A percentile compares a stretch with the other conserved stretches of the same genome.
Evolutionary conservation across 1,140 invertebrate genomes (phyloP).

Genomic region (Tetragonula clypearis): DNA sequence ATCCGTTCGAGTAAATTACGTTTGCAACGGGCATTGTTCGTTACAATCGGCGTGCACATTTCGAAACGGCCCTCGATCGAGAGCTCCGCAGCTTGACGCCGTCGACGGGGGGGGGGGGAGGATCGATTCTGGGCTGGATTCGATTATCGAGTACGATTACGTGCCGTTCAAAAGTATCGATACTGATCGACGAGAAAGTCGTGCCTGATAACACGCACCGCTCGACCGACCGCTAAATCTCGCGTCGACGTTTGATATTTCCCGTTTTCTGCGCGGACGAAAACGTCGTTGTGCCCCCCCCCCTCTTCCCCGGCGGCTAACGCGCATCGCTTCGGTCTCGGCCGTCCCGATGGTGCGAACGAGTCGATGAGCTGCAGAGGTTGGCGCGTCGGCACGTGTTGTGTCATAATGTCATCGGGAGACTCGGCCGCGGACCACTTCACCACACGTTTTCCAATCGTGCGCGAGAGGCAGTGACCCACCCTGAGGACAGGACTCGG

Average conservation of each 20-base stretch:
- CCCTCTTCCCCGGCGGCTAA: background rate
- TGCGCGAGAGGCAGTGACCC: conserved; percentile 51
- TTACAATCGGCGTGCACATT: background rate
- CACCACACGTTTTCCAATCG: conserved; percentile 31
- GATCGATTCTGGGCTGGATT: conserved; percentile 8
- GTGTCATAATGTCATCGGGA: conserved; percentile 47
- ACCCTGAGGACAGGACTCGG: conserved; percentile 32
- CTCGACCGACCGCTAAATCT: conserved; percentile 36
- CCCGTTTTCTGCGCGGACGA: background rate
- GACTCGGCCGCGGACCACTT: conserved; percentile 11
- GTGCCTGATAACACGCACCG: conserved; percentile 41
- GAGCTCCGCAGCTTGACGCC: no score
- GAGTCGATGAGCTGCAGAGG: conserved; percentile 19
- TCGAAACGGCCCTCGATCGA: background rate
- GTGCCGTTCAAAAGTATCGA: conserved; percentile 41
- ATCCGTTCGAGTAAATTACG: background rate
- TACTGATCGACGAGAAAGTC: conserved; percentile 43
- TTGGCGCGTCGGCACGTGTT: conserved; percentile 4
- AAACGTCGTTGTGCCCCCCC: background rate
- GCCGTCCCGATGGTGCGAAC: conserved; percentile 4
- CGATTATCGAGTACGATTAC: conserved; percentile 45
- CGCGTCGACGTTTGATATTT: conserved; percentile 46
- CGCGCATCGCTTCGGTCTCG: background rate
- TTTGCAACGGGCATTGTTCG: no score
- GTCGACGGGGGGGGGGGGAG: no score